Conservation (phyloP, 2,888 invertebrate species). For the Oxycera nigricornis region DNA sequence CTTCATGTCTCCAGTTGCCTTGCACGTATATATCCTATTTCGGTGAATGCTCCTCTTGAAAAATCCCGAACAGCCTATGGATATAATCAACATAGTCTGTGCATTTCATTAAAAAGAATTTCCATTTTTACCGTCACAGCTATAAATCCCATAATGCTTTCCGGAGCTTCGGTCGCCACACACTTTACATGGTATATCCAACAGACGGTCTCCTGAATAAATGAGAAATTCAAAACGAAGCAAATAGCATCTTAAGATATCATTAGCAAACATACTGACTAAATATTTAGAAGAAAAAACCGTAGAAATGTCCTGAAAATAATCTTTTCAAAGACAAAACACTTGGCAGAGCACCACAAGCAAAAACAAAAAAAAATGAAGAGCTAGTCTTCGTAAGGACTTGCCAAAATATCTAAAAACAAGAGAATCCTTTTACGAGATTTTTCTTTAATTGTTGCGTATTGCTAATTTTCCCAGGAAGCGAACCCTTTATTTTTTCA, state of each 20-base stretch:
- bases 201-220: slow-evolving; percentile 85
- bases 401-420: slow-evolving; percentile 46
- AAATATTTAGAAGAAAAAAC: slow-evolving; percentile 4
- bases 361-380: slow-evolving; percentile 35
- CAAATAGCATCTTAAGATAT: not conserved
- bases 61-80: slow-evolving; percentile 94
- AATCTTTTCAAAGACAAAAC: slow-evolving; percentile 6
- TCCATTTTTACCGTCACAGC: slow-evolving; percentile 88
- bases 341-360: not conserved
- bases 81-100: too few species aligned
- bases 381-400: slow-evolving; percentile 10
- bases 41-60: slow-evolving; percentile 96
- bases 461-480: slow-evolving; percentile 51
- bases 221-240: slow-evolving; percentile 32
- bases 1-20: slow-evolving; percentile 91
- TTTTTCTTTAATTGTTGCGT: slow-evolving; percentile 50
- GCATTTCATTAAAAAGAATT: not conserved
- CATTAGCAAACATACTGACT: slow-evolving; percentile 20
- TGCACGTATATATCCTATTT: slow-evolving; percentile 96
- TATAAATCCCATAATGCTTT: slow-evolving; percentile 99
- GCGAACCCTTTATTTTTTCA: slow-evolving; percentile 39
- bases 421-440: slow-evolving; percentile 52
- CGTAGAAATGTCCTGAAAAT: slow-evolving; percentile 32
- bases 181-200: slow-evolving; percentile 98
- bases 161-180: slow-evolving; percentile 99